Evolutionary conservation across 2,113 vertebrate species (phyloP).

Genomic region (Zapornia atra): DNA sequence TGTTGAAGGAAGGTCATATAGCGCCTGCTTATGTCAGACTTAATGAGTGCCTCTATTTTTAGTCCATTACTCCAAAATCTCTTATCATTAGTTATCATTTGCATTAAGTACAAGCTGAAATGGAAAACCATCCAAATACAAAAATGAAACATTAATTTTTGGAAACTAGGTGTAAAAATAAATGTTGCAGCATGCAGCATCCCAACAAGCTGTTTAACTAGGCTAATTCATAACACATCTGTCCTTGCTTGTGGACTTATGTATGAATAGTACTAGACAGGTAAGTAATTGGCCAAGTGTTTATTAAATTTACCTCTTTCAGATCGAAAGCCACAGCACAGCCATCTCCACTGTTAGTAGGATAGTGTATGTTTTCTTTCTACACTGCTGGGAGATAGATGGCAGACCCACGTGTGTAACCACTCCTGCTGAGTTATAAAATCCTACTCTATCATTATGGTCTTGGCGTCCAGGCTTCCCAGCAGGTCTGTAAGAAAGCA

Average conservation of each 20-base stretch:
- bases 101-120: not conserved
- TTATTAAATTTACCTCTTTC: not conserved
- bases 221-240: not conserved
- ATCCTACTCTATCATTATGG: not conserved
- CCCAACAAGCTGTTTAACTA: not conserved
- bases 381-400: accelerated
- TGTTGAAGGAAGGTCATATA: not conserved
- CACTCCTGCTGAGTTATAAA: not conserved
- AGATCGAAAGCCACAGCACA: not conserved
- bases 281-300: not conserved
- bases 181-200: not conserved
- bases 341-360: not conserved
- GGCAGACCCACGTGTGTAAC: not conserved
- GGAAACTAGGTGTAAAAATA: not conserved
- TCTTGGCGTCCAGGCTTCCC: not conserved
- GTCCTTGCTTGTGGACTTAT: not conserved
- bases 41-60: not conserved
- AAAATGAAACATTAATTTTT: not conserved
- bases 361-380: not conserved
- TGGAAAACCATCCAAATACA: not conserved
- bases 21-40: not conserved
- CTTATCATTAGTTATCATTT: not conserved
- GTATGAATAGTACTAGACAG: not conserved
- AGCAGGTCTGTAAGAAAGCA: not conserved
- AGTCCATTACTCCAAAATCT: not conserved